Evolutionary conservation across 2,888 invertebrate genomes (phyloP).

Genomic region (Invenusta paracnida): DNA sequence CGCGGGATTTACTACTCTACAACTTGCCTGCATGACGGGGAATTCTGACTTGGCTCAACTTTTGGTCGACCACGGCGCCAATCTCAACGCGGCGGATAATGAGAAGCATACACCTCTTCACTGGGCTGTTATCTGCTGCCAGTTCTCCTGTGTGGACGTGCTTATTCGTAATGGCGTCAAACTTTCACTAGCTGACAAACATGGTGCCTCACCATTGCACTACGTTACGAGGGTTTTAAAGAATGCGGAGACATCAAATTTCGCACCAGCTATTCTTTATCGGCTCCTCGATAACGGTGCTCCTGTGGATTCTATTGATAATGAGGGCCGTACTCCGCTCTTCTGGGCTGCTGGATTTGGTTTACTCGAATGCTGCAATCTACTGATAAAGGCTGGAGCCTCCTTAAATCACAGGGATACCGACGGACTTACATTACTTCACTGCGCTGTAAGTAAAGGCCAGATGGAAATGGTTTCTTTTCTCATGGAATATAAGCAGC

Average conservation of each 20-base stretch:
- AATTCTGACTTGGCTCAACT: constrained; percentile 66
- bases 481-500: constrained; percentile 68
- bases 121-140: constrained; percentile 93
- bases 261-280: constrained; percentile 66
- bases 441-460: constrained; percentile 92
- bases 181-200: constrained; percentile 80
- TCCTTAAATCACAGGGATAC: constrained; percentile 77
- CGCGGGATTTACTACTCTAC: constrained; percentile 88
- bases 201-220: constrained; percentile 89
- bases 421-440: constrained; percentile 88
- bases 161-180: constrained; percentile 78
- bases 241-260: constrained; percentile 38
- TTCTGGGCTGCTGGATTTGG: constrained; percentile 97
- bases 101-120: constrained; percentile 92
- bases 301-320: constrained; percentile 78
- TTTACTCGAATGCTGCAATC: constrained; percentile 81
- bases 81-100: constrained; percentile 81
- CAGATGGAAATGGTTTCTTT: constrained; percentile 85
- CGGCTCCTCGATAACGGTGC: constrained; percentile 72
- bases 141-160: constrained; percentile 78
- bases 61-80: constrained; percentile 79
- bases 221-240: constrained; percentile 94
- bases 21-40: constrained; percentile 72
- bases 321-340: constrained; percentile 85
- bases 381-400: constrained; percentile 80